A percentile compares a stretch with the other conserved stretches of the same genome.
phyloP scores from a whole-genome alignment of 2,113 vertebrate genomes.

The Xiphorhynchus elegans region DNA sequence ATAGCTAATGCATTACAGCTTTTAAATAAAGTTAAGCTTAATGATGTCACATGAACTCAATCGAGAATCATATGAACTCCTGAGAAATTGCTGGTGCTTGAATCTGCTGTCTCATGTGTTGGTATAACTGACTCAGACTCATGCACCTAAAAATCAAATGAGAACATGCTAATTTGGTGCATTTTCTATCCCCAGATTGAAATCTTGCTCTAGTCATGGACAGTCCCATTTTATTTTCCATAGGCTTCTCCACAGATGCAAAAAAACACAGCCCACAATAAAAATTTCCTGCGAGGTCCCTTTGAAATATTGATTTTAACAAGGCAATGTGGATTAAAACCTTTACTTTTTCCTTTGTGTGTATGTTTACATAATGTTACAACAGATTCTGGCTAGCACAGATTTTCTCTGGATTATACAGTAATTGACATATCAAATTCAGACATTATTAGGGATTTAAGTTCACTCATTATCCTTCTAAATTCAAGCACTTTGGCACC shows the following conservation, averaged over 20 bases:
- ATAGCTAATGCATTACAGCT: neutral
- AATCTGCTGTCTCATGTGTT: neutral
- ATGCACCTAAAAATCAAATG: neutral
- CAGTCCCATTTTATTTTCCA: neutral
- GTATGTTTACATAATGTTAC: neutral
- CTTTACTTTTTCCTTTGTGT: neutral
- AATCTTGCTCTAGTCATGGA: neutral
- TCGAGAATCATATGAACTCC: neutral
- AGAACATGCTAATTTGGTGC: neutral
- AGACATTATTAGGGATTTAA: neutral
- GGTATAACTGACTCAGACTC: neutral
- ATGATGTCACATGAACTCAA: neutral
- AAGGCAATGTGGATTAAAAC: neutral
- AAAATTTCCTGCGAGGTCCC: neutral
- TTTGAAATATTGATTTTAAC: neutral
- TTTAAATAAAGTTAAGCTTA: neutral
- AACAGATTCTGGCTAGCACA: neutral
- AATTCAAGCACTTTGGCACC: neutral
- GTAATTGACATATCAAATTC: neutral
- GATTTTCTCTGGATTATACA: neutral
- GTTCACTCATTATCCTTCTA: neutral
- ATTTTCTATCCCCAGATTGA: neutral
- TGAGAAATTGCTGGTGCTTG: neutral
- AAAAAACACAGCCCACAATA: neutral
- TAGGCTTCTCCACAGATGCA: neutral